phyloP scores from a whole-genome alignment of 2,113 vertebrate species.

The Phoenicopterus ruber region DNA sequence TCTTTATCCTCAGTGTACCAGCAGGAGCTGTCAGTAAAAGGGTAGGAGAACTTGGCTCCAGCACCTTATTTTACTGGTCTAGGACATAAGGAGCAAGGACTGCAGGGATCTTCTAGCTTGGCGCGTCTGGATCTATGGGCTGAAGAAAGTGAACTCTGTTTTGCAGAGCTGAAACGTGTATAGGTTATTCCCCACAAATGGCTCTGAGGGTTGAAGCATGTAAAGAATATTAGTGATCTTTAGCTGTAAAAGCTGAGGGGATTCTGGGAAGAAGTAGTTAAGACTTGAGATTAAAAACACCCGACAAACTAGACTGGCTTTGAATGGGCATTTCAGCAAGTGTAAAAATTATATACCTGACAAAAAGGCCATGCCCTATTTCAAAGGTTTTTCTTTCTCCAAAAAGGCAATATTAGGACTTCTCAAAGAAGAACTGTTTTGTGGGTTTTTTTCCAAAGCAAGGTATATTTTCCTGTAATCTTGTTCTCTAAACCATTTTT shows the following conservation, averaged over 20 bases:
- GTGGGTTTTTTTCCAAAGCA: background rate
- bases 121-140: background rate
- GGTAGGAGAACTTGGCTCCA: background rate
- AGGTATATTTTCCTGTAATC: background rate
- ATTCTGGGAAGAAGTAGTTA: background rate
- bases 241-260: background rate
- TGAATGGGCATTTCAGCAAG: background rate
- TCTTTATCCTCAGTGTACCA: background rate
- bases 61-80: background rate
- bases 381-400: background rate
- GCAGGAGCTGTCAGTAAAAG: background rate
- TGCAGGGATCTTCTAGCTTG: background rate
- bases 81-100: background rate
- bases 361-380: background rate
- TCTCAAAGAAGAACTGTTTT: background rate
- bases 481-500: background rate
- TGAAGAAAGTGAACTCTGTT: background rate
- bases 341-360: background rate
- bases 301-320: background rate
- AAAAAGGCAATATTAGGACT: background rate
- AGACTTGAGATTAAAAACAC: background rate
- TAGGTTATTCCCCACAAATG: background rate
- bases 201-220: background rate
- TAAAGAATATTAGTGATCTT: background rate
- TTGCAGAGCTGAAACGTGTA: background rate